Conservation (phyloP, 2,113 vertebrate genomes). For the Anolis sagrei region DNA sequence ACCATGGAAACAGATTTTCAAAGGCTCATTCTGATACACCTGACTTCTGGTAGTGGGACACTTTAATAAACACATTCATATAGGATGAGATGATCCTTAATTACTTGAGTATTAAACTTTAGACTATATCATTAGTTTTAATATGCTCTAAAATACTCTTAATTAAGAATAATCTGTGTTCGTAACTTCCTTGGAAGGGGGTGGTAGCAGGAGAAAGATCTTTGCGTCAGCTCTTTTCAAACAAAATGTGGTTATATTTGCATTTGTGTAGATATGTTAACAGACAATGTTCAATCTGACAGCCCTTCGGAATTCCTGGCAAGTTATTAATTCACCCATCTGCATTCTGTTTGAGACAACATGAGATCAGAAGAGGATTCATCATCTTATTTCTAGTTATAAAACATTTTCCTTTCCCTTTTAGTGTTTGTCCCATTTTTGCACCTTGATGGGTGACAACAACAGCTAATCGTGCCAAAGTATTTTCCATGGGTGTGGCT, state of each 20-base stretch:
- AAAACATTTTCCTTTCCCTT: constrained; percentile 4
- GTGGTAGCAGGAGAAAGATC: background rate
- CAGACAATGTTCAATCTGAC: background rate
- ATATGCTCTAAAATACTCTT: background rate
- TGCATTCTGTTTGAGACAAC: background rate
- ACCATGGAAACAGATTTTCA: background rate
- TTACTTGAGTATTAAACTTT: background rate
- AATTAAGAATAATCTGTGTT: background rate
- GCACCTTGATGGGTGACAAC: background rate
- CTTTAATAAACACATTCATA: background rate
- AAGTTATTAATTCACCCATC: background rate
- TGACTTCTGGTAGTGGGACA: background rate
- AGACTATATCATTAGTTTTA: background rate
- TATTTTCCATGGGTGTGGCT: background rate
- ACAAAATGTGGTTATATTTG: background rate
- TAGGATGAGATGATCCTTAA: background rate
- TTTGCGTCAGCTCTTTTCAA: background rate
- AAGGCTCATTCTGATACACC: background rate
- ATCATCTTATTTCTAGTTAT: background rate
- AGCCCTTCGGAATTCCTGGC: background rate
- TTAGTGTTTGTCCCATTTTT: background rate
- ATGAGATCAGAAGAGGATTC: background rate
- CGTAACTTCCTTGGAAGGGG: background rate
- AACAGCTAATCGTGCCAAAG: constrained; percentile 8
- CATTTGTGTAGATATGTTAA: background rate